A percentile compares a stretch with the other conserved stretches of the same genome.
Conservation (phyloP, 2,113 vertebrate genomes). For the Antennarius striatus region DNA sequence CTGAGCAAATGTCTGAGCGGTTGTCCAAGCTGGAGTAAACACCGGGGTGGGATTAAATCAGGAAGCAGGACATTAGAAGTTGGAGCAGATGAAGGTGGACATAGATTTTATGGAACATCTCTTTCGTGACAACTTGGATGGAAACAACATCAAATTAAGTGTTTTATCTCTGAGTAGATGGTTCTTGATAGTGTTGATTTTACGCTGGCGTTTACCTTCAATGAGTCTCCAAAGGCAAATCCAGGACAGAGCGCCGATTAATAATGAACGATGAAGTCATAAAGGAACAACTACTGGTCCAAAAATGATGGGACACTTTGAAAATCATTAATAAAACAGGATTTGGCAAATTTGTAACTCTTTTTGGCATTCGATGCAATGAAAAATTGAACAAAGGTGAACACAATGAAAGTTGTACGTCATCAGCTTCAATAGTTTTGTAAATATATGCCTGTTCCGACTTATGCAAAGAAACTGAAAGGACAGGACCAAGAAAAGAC, state of each 20-base stretch:
- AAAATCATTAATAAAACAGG: too few relatives aligned
- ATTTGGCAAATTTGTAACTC: too few relatives aligned
- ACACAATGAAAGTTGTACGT: neutral
- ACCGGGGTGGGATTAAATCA: conserved; percentile 37
- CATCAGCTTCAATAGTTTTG: too few relatives aligned
- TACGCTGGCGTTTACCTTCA: conserved; percentile 9
- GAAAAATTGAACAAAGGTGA: neutral
- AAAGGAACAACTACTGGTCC: neutral
- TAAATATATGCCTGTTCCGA: too few relatives aligned
- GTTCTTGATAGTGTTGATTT: conserved; percentile 24
- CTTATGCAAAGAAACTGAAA: too few relatives aligned
- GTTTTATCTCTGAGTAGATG: conserved; percentile 22
- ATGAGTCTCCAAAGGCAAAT: conserved; percentile 12
- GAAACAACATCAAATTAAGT: too few relatives aligned
- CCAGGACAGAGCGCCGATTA: neutral
- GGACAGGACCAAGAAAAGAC: too few relatives aligned
- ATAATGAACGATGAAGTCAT: conserved; percentile 15
- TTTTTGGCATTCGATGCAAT: too few relatives aligned
- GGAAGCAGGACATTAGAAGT: conserved; percentile 30
- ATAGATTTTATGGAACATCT: neutral
- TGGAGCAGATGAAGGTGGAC: conserved; percentile 30
- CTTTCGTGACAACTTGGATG: too few relatives aligned
- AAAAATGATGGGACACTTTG: too few relatives aligned
- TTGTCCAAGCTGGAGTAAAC: conserved; percentile 39
- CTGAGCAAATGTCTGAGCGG: conserved; percentile 34